Conservation (phyloP, 1,140 invertebrate species). For the Manduca sexta region DNA sequence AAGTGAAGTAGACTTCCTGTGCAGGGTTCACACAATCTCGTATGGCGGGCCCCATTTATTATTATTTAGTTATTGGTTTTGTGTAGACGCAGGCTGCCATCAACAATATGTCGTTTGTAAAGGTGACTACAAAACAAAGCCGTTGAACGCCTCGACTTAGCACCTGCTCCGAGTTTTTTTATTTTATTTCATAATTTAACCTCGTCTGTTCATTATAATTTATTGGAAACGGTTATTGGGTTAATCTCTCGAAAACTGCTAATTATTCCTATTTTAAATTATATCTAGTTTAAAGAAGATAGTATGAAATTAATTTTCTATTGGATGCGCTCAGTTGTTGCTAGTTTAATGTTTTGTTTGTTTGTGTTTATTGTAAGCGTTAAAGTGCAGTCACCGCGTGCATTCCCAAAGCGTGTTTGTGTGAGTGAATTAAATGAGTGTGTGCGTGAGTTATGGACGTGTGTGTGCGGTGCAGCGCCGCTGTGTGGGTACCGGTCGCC, state of each 20-base stretch:
- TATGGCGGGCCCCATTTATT: conserved; percentile 43
- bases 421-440: conserved; percentile 33
- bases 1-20: conserved; percentile 50
- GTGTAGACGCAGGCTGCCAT: conserved; percentile 50
- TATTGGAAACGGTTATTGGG: conserved; percentile 21
- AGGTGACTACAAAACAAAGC: conserved; percentile 65
- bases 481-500: conserved; percentile 50
- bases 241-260: neutral
- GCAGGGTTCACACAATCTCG: conserved; percentile 48
- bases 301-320: conserved; percentile 10
- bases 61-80: conserved; percentile 63
- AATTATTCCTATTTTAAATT: neutral
- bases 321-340: conserved; percentile 43
- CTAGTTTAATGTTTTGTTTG: conserved; percentile 60
- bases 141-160: conserved; percentile 44
- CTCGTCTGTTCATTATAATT: conserved; percentile 17
- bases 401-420: conserved; percentile 56
- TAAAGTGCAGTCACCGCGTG: conserved; percentile 72
- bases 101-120: conserved; percentile 62
- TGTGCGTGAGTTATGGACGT: conserved; percentile 38
- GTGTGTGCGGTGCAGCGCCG: conserved; percentile 37
- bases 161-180: conserved; percentile 52
- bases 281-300: neutral
- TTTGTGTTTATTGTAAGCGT: conserved; percentile 70
- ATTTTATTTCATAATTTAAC: conserved; percentile 7